Evolutionary conservation across 1,140 invertebrate species (phyloP), one percentile per base, ranked within the genome.

Genomic region (Anagrus nilaparvatae): DNA sequence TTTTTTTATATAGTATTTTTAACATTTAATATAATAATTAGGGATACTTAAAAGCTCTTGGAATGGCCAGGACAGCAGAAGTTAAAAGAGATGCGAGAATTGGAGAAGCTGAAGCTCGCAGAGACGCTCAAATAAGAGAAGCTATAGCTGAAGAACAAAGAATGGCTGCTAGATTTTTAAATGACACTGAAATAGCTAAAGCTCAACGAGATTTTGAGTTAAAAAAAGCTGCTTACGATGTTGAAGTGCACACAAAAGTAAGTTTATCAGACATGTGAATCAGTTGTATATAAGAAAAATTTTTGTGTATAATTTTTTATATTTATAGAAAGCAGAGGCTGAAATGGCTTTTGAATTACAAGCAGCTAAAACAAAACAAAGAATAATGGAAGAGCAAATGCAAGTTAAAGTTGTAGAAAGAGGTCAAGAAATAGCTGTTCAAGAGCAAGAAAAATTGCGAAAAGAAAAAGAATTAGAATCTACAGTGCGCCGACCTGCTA

Each of bases 341-440:
- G 90, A 97, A 61, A 79, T 97, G 76, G 91, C 93, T 2, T 96
- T 88, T 60, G 85, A 92, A 54, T 64, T 96, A 32, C 86, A 96
- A 77, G 90, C 90, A 18, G 92, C 92, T 1, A 96, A 96, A 66
- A 96, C 91, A 1, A 91, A 92, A 51, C 93, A 96, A 61, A 75
- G 86, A 44, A 96, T 97, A 51, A 93, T 93, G 68, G 92, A 97
- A 56, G 92, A 97, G 63, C 82, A 95, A 59, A 96, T 96, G 91
- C 89, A 96, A 65, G 89, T 96, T 21, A 82, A 83, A 50, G 91
- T 97, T 1, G 84, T 96, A 17, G 92, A 97, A 68, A 76, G 92
- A 32, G 80, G 83, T 8, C 91, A 96, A 63, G 85, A 94, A 68
- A 96, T 96, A 55, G 75, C 78, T 21, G 85, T 93, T 1, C 86